Evolutionary conservation across 2,113 vertebrate species (phyloP).

Genomic region (Peucedramus taeniatus): DNA sequence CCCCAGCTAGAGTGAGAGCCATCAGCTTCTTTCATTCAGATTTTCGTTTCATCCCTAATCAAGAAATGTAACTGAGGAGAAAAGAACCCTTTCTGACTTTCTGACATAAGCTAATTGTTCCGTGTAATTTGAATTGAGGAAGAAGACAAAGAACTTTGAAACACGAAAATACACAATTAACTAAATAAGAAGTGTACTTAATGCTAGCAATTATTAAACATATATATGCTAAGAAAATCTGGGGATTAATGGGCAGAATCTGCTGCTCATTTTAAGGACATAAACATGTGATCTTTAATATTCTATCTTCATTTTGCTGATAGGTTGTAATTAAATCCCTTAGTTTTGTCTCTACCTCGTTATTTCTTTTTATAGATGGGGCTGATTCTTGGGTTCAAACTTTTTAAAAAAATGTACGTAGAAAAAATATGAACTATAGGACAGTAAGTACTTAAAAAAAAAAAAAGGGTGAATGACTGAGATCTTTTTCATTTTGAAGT

Average conservation of each 20-base stretch:
- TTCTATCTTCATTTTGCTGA: background rate
- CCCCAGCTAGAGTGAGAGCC: background rate
- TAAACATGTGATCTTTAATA: background rate
- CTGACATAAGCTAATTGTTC: background rate
- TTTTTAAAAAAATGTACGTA: accelerated
- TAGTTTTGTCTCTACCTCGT: background rate
- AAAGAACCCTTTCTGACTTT: background rate
- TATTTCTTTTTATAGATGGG: background rate
- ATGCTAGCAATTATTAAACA: background rate
- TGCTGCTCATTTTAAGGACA: background rate
- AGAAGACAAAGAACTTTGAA: background rate
- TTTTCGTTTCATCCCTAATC: background rate
- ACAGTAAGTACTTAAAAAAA: background rate
- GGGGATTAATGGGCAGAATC: background rate
- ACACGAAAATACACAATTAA: background rate
- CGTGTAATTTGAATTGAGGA: background rate
- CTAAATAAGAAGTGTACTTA: background rate
- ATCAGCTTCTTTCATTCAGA: background rate
- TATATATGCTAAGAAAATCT: background rate
- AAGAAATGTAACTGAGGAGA: background rate
- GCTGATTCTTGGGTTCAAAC: background rate
- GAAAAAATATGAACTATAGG: background rate
- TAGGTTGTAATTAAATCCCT: background rate
- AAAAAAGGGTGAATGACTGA: background rate
- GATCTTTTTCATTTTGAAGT: background rate